Base-by-base conservation (phyloP, 2,797 vertebrate species). In the Rallus crepitans region DNA sequence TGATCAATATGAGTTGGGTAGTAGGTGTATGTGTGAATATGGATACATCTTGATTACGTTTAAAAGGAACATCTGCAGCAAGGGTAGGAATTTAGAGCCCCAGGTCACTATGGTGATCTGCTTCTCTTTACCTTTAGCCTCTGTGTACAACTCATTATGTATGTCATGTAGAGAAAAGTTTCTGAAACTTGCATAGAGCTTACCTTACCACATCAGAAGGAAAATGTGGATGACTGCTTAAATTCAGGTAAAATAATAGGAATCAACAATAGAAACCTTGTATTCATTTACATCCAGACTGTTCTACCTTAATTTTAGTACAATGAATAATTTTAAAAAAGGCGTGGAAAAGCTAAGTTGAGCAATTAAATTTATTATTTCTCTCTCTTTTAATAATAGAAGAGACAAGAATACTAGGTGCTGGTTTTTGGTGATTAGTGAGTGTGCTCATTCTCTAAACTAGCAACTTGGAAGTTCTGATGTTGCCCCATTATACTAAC, bases 1-100 rank as follows among this genome's bases (percentile, higher is more conserved):
- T 0, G 2, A 83, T 48, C 65, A n/a, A 2, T 15, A 30, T 0
- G 0, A 72, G 21, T 40, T 31, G 82, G 24, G 28, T 4, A 79
- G 31, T 2, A 65, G 47, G 47, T 30, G 2, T 3, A 79, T 52
- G 79, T 53, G 33, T 72, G 40, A 57, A 72, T 50, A 52, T 50
- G 33, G n/a, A 75, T 30, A n/a, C 1, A 1, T 9, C 47, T 63
- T 65, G n/a, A 30, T 72, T 40, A 53, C 5, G 9, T 50, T 82
- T 64, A 47, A 61, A 87, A 84, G 27, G 12, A 57, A 61, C 6
- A 8, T 20, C 27, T 47, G 55, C n/a, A 68, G 40, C 33, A 69
- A 82, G 47, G 42, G 33, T 85, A 39, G 2, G 1, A 87, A 75
- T 76, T 55, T 10, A 80, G 35, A 92, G 63, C 6, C n/a, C 15